Evolutionary conservation across 2,113 vertebrate genomes (phyloP).

Genomic region (Lagenorhynchus albirostris): DNA sequence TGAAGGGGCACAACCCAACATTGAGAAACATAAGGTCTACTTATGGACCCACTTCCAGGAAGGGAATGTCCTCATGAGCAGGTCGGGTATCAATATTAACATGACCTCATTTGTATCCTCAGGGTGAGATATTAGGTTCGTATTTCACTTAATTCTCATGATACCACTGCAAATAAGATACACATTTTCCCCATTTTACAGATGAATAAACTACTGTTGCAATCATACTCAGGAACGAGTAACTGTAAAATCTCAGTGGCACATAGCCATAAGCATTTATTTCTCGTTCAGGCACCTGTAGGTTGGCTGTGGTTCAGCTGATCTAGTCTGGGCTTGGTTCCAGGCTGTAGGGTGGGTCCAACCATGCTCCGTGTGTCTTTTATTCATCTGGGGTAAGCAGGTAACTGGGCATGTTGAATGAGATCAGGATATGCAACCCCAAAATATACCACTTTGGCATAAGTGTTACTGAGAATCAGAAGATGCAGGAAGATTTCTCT

Average conservation of each 20-base stretch:
- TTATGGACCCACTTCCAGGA: background rate
- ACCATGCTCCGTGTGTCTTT: background rate
- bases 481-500: background rate
- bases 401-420: background rate
- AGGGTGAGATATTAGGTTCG: background rate
- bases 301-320: background rate
- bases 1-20: rapidly evolving
- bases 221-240: background rate
- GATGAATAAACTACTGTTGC: background rate
- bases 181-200: background rate
- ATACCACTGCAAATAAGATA: background rate
- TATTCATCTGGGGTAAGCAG: background rate
- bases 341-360: background rate
- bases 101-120: background rate
- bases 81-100: background rate
- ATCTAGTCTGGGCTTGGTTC: background rate
- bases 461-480: background rate
- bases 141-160: background rate
- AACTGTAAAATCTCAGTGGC: background rate
- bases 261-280: background rate
- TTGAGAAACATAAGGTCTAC: background rate
- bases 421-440: background rate
- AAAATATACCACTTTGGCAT: background rate
- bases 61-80: background rate
- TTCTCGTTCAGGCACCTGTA: background rate